Evolutionary conservation across 2,113 vertebrate genomes (phyloP).

Genomic region (Uria lomvia): DNA sequence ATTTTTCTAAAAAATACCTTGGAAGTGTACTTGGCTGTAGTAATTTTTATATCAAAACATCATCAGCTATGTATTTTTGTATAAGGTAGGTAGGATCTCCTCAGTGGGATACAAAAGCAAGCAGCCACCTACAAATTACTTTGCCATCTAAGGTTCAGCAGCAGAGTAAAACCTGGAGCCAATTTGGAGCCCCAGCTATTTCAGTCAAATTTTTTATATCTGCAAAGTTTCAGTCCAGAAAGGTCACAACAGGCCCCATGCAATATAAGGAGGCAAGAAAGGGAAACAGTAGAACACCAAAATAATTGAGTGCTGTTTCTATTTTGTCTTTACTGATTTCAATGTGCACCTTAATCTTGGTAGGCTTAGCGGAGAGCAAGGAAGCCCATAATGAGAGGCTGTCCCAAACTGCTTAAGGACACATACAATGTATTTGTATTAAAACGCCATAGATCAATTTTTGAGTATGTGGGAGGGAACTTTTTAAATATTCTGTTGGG

Average conservation of each 20-base stretch:
- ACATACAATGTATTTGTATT: not conserved
- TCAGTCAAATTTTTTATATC: not conserved
- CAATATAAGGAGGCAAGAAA: not conserved
- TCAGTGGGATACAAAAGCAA: not conserved
- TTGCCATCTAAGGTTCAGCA: not conserved
- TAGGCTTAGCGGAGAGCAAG: not conserved
- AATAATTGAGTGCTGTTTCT: not conserved
- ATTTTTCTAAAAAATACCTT: not conserved
- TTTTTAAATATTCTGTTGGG: not conserved
- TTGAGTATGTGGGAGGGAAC: not conserved
- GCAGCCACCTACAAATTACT: not conserved
- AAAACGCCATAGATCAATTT: fast-evolving
- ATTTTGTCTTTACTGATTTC: not conserved
- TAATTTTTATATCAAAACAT: not conserved
- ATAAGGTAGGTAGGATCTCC: not conserved
- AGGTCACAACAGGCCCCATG: not conserved
- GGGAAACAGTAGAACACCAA: not conserved
- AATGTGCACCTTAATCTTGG: fast-evolving
- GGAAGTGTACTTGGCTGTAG: not conserved
- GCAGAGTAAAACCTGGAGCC: not conserved
- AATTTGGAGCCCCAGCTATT: not conserved
- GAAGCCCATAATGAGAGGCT: not conserved
- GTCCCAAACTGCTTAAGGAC: not conserved
- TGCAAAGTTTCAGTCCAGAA: not conserved
- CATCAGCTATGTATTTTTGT: not conserved